Evolutionary conservation across 2,888 invertebrate species (phyloP).

Genomic region (Polia nebulosa): DNA sequence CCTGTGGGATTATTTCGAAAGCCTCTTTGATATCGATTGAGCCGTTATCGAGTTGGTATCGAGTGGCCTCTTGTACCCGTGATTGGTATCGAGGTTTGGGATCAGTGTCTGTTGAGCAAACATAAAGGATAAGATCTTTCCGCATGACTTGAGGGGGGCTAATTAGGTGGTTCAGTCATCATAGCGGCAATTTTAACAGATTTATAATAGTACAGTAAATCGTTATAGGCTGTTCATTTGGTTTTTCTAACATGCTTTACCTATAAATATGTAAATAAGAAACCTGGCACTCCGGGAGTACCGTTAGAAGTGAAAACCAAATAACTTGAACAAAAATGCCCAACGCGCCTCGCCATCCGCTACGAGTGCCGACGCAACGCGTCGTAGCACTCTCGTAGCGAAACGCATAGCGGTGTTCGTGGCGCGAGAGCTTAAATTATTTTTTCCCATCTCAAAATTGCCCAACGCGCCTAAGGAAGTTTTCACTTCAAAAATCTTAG

Average conservation of each 20-base stretch:
- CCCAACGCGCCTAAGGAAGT: too few relatives aligned
- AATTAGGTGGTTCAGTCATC: neutral
- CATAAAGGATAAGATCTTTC: conserved; percentile 11
- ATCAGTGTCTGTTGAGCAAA: conserved; percentile 34
- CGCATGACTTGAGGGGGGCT: conserved; percentile 10
- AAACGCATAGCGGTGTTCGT: too few relatives aligned
- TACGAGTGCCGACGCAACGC: too few relatives aligned
- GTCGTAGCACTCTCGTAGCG: too few relatives aligned
- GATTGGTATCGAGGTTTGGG: conserved; percentile 27
- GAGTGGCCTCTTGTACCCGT: conserved; percentile 44
- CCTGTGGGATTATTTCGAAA: conserved; percentile 45
- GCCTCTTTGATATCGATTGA: conserved; percentile 47
- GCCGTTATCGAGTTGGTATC: conserved; percentile 39
- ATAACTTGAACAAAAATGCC: too few relatives aligned
- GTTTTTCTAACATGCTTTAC: neutral
- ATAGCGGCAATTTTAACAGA: neutral
- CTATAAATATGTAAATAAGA: neutral
- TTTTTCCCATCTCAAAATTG: too few relatives aligned
- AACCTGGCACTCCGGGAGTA: too few relatives aligned
- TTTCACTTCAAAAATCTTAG: too few relatives aligned
- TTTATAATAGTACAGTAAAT: neutral
- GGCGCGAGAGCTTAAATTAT: too few relatives aligned
- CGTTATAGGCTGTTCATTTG: neutral
- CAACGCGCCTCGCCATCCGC: too few relatives aligned
- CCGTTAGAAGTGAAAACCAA: too few relatives aligned